Base-by-base conservation (phyloP, 2,113 vertebrate genomes). In the Delphinapterus leucas region DNA sequence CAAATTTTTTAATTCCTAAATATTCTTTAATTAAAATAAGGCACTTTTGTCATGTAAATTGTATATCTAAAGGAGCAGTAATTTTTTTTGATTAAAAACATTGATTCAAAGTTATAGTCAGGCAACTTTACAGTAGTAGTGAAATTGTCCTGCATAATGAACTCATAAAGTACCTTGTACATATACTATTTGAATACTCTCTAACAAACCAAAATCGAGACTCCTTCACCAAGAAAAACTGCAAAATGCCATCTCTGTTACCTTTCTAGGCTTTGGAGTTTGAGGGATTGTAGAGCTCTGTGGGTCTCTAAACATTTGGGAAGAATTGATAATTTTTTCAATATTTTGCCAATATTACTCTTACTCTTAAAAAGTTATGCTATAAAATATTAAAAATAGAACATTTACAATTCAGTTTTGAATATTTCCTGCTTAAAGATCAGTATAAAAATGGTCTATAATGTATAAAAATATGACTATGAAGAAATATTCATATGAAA, bases 11-110 rank as follows among this genome's bases (percentile, higher is more conserved):
- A 90, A 76, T 63, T 70, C 41, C 18, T 91, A 36, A 76, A 83
- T 63, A 49, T n/a, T 91, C 61, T 81, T 87, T 94, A n/a, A 23
- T 44, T 41, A 83, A 76, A 88, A 41, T 18, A 77, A 88, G 83
- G 2, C 31, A 17, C 8, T 2, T 79, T 79, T 68, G 20, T 28
- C 26, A 9, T 49, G 12, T 44, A 38, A 67, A 31, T 33, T 38
- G 13, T 41, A 61, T n/a, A 73, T 47, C 55, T 26, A 53, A 84
- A 47, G 44, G n/a, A 77, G 20, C 7, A 38, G 31, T 15, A 11
- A 33, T n/a, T 47, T 74, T 41, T 60, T 60, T 41, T 23, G 25
- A 76, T 20, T 8, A 33, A 68, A 58, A 20, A 8, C 15, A 47
- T 36, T 74, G 18, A 68, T 9, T 76, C 67, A 44, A 73, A 49